Conservation (phyloP, 2,113 vertebrate species). For the Penelope pileata region DNA sequence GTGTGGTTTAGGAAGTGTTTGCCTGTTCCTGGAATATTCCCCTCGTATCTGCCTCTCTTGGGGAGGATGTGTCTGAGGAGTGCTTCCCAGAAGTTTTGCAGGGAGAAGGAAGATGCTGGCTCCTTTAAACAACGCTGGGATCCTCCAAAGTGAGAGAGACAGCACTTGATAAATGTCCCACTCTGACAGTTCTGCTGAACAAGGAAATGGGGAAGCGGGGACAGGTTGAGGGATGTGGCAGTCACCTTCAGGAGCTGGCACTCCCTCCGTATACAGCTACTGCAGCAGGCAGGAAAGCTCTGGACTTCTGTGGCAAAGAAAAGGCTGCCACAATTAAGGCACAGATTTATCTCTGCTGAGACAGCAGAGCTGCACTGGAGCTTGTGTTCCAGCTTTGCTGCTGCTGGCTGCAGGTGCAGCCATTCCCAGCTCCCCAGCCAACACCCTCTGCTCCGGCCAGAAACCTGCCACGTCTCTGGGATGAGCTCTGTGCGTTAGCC, state of each 20-base stretch:
- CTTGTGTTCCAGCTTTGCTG: background rate
- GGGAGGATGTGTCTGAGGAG: background rate
- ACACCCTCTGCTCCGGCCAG: background rate
- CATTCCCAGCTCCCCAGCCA: background rate
- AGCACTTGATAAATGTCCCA: background rate
- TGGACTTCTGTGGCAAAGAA: background rate
- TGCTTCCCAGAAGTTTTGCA: background rate
- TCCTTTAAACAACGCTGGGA: background rate
- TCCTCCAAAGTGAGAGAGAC: background rate
- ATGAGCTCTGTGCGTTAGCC: too few species aligned
- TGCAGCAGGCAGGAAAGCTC: background rate
- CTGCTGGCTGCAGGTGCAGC: background rate
- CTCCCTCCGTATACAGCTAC: rapidly evolving
- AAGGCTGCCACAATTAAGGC: background rate
- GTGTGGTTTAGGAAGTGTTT: background rate
- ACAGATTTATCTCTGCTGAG: background rate
- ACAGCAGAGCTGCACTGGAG: background rate
- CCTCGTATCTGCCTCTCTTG: background rate
- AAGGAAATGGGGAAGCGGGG: background rate
- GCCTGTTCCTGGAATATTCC: background rate
- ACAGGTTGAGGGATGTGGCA: background rate
- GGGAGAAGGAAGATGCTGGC: background rate
- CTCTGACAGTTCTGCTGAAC: background rate
- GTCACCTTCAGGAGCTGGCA: background rate
- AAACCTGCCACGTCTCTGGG: background rate